phyloP scores from a whole-genome alignment of 2,888 invertebrate genomes.

The Melipona beecheii region DNA sequence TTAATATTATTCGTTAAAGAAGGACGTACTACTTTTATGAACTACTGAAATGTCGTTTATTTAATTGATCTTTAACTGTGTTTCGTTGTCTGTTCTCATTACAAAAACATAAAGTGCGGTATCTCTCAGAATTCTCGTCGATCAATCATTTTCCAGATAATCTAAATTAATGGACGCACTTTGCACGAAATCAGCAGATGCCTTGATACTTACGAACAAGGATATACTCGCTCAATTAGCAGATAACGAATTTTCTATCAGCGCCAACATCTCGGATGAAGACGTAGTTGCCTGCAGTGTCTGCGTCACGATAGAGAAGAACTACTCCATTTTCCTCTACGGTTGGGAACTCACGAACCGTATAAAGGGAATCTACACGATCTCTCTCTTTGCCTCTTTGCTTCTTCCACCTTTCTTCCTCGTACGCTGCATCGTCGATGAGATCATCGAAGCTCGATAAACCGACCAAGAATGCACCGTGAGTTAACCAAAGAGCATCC shows the following conservation, averaged over 20 bases:
- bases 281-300: neutral
- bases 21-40: too few species aligned
- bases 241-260: neutral
- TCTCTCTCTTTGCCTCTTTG: constrained; percentile 32
- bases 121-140: too few species aligned
- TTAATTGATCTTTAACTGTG: too few species aligned
- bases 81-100: too few species aligned
- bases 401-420: neutral
- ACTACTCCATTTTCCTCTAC: constrained; percentile 59
- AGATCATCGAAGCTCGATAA: constrained; percentile 51
- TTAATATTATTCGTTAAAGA: too few species aligned
- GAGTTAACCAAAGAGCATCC: constrained; percentile 40
- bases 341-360: constrained; percentile 35
- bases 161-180: too few species aligned
- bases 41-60: too few species aligned
- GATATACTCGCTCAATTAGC: too few species aligned
- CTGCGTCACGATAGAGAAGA: constrained; percentile 15
- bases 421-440: constrained; percentile 16
- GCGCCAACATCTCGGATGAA: neutral
- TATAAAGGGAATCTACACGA: constrained; percentile 43
- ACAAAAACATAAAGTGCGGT: too few species aligned
- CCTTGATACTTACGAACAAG: too few species aligned
- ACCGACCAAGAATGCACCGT: constrained; percentile 30
- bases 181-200: too few species aligned
- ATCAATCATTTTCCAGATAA: too few species aligned